Evolutionary conservation across 2,113 vertebrate genomes (phyloP).

Genomic region (Eublepharis macularius): DNA sequence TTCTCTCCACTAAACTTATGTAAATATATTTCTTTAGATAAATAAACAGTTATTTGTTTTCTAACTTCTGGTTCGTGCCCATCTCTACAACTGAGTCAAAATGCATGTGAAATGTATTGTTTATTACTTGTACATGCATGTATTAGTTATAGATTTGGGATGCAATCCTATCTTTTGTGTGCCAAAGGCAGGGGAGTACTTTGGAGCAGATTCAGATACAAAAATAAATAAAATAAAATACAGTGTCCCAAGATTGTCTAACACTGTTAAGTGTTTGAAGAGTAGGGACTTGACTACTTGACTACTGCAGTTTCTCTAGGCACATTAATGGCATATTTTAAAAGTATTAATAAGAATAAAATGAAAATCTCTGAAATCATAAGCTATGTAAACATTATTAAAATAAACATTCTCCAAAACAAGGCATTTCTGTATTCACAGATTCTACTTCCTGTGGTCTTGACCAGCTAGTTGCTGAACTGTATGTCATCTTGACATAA

Average conservation of each 20-base stretch:
- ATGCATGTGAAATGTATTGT: too few species aligned
- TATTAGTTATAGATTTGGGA: not conserved
- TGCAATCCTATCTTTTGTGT: not conserved
- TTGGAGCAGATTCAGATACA: not conserved
- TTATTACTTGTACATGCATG: not conserved
- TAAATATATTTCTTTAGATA: too few species aligned
- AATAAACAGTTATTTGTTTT: too few species aligned
- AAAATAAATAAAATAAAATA: not conserved
- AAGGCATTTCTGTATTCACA: constrained; percentile 35
- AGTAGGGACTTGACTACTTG: not conserved
- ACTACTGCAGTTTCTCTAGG: not conserved
- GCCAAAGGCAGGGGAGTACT: not conserved
- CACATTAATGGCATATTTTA: not conserved
- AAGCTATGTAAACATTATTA: not conserved
- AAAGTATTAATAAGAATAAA: not conserved
- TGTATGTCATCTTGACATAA: constrained; percentile 53
- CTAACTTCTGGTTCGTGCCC: too few species aligned
- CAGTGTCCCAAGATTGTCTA: not conserved
- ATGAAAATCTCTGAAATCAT: constrained; percentile 10
- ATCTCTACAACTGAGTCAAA: not conserved
- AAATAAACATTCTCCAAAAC: constrained; percentile 3
- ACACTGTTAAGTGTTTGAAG: not conserved
- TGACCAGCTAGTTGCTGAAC: constrained; percentile 52
- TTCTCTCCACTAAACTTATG: too few species aligned
- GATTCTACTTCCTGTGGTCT: constrained; percentile 35